These are phyloP conservation scores for Cyanistes caeruleus DNA, from an alignment of 2,113 vertebrate genomes.

Conservation along the genomic window DNA sequence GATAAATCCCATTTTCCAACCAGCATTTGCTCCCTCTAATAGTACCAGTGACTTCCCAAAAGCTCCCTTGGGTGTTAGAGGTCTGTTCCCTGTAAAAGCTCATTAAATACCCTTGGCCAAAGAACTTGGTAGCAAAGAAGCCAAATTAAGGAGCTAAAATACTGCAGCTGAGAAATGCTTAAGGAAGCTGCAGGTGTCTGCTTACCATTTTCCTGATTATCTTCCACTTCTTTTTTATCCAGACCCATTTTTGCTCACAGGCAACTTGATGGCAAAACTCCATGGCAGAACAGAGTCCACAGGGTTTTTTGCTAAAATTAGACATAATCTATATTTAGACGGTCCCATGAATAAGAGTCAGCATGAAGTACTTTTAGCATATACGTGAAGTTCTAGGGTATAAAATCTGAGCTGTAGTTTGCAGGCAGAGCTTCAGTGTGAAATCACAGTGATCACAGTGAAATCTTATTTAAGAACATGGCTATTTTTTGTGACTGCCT, in stretches of 20 bases:
- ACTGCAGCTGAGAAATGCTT: neutral
- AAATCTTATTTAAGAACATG: neutral
- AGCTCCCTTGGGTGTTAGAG: neutral
- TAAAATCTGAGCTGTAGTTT: neutral
- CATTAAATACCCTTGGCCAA: neutral
- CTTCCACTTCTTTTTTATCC: neutral
- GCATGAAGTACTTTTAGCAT: neutral
- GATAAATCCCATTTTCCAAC: neutral
- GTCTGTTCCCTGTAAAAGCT: neutral
- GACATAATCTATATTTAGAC: neutral
- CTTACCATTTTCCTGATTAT: neutral
- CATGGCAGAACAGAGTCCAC: neutral
- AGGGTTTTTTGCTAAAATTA: neutral
- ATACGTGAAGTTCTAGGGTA: neutral
- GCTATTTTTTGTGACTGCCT: neutral
- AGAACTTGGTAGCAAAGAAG: neutral
- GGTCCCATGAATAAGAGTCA: neutral
- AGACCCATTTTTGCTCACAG: neutral
- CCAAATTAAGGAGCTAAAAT: neutral
- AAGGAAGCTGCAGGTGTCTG: neutral
- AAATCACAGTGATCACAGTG: neutral
- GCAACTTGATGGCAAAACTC: neutral
- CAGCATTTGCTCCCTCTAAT: neutral
- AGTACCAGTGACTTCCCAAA: neutral
- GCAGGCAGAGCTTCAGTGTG: neutral